These are phyloP conservation scores for Rhaphigaster nebulosa DNA, from an alignment of 2,888 invertebrate genomes.

Conservation along the genomic window DNA sequence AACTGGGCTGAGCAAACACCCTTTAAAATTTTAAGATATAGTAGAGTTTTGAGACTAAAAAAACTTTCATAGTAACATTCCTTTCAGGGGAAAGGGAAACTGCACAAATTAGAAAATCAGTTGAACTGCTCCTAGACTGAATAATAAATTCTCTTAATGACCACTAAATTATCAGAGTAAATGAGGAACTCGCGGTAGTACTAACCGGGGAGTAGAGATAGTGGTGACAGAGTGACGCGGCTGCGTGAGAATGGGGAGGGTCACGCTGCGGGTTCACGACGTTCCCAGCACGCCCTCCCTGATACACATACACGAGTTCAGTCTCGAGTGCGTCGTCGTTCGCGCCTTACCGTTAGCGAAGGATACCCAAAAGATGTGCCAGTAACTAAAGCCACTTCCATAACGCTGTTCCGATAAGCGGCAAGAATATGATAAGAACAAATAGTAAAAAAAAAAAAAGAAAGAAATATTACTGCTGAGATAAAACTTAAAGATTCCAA, in stretches of 20 bases:
- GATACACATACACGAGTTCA: constrained; percentile 29
- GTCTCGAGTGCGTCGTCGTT: neutral
- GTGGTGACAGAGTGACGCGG: constrained; percentile 5
- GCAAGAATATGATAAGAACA: too few relatives aligned
- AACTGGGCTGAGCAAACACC: too few relatives aligned
- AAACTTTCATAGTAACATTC: neutral
- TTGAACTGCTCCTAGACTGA: neutral
- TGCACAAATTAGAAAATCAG: neutral
- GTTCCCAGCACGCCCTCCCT: constrained; percentile 36
- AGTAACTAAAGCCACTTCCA: too few relatives aligned
- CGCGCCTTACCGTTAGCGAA: neutral
- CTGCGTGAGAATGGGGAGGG: constrained; percentile 37
- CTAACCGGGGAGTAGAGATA: neutral
- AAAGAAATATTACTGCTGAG: too few relatives aligned
- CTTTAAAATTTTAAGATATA: too few relatives aligned
- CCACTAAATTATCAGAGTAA: neutral
- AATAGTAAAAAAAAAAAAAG: too few relatives aligned
- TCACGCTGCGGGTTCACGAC: neutral
- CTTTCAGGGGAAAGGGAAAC: neutral
- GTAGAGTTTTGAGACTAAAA: neutral
- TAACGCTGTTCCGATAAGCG: too few relatives aligned
- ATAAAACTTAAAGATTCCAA: too few relatives aligned
- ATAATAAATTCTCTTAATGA: constrained; percentile 39
- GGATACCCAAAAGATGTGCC: neutral
- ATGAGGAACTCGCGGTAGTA: neutral